Evolutionary conservation across 2,888 invertebrate genomes (phyloP), one percentile per base, ranked within the genome.

Genomic region (Aethes cnicana): DNA sequence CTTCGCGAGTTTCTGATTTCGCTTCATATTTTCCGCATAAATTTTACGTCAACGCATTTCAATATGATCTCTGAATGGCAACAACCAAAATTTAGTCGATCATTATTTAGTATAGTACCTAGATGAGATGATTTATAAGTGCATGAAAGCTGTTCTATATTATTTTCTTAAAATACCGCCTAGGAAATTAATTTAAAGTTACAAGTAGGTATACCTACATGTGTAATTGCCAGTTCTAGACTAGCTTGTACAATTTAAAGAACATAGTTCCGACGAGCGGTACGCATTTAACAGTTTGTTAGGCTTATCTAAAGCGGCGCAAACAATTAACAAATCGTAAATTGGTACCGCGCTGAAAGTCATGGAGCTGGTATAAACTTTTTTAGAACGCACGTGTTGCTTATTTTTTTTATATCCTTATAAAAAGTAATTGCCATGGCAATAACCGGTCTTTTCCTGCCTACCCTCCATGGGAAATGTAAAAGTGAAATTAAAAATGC

Each of bases 321-420:
- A 77, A 84, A 82, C 81, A 81, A 85, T 84, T 83, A 84, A 76
- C 78, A 69, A 70, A 68, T 72, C 78, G 75, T 83, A 83, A 84
- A 84, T 75, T 74, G 66, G 69, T 74, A 69, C 69, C 26, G 69
- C 68, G 68, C 70, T 72, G 72, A 72, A 73, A 69, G 65, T 73
- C 66, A 68, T 66, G 62, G 66, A 66, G 66, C 70, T 69, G 76
- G 74, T 67, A 66, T 64, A 60, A 72, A 63, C 63, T 68, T 64
- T 63, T 50, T 54, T 62, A 61, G 57, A 64, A 59, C 53, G 59
- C 58, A 59, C 57, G 53, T 53, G 52, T 42, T 44, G 36, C 50
- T 47, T 37, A 56, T 57, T 50, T 53, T 59, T 47, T 64, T 49
- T 61, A 63, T 56, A 57, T 58, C 54, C n/a, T 46, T 33, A 11